These are phyloP conservation scores for Tapera naevia DNA, from an alignment of 2,797 vertebrate genomes.

Conservation along the genomic window DNA sequence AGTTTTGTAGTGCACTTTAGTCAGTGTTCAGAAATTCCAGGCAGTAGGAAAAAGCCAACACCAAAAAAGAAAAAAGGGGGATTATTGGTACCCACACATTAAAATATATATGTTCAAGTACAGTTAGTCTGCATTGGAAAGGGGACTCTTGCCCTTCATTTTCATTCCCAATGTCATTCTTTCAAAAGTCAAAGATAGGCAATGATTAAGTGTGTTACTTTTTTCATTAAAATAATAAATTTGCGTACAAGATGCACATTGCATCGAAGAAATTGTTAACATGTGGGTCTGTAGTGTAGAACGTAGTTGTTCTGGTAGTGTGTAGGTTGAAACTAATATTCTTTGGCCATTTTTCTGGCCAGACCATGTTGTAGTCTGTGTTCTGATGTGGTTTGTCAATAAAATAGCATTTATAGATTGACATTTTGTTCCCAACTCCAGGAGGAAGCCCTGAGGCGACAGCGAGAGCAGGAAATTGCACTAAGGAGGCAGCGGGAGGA, in stretches of 20 bases:
- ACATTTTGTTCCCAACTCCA: conserved; percentile 55
- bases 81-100: neutral
- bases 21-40: neutral
- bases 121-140: neutral
- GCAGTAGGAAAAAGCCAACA: neutral
- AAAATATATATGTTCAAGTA: neutral
- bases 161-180: neutral
- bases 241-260: neutral
- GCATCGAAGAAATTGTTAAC: neutral
- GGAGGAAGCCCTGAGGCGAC: conserved; percentile 91
- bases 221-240: neutral
- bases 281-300: neutral
- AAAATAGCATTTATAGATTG: neutral
- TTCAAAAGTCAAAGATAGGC: neutral
- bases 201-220: neutral
- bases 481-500: conserved; percentile 85
- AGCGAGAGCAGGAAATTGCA: conserved; percentile 90
- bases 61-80: too few relatives aligned
- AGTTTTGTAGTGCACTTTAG: neutral
- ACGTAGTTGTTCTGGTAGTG: neutral
- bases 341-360: neutral
- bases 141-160: neutral
- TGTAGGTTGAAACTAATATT: neutral
- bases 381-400: neutral
- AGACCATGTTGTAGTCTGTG: conserved; percentile 69